Conservation (phyloP, 2,113 vertebrate genomes). For the Dicerorhinus sumatrensis region DNA sequence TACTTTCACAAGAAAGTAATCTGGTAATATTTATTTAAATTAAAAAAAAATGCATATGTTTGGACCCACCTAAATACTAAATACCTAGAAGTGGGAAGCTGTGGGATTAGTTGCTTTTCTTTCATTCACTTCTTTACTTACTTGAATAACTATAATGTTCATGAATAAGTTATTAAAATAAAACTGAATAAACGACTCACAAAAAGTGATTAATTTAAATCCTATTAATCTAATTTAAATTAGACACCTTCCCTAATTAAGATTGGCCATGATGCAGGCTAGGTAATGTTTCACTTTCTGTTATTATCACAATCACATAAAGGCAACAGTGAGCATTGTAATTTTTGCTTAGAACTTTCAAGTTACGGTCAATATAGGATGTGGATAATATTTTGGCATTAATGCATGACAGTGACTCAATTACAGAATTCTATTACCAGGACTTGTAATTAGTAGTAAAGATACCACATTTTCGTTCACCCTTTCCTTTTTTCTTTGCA, state of each 20-base stretch:
- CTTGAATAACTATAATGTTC: background rate
- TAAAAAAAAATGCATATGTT: background rate
- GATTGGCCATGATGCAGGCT: too few relatives aligned
- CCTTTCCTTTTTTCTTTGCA: background rate
- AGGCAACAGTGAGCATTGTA: background rate
- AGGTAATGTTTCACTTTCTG: background rate
- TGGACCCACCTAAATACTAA: background rate
- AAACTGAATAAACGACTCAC: background rate
- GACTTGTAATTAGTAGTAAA: background rate
- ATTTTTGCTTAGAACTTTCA: background rate
- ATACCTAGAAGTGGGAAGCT: background rate
- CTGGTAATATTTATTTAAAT: background rate
- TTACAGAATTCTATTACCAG: background rate
- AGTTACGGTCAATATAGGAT: background rate
- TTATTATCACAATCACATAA: background rate
- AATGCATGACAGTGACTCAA: background rate
- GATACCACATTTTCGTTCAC: background rate
- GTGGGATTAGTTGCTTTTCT: background rate
- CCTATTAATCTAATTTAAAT: background rate
- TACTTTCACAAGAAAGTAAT: slow-evolving; percentile 35
- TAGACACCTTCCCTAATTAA: background rate
- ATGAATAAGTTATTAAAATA: background rate
- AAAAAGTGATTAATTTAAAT: slow-evolving; percentile 2
- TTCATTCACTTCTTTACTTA: background rate
- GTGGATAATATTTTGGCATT: background rate